Percentiles rank a stretch among this genome's conserved stretches.
These are phyloP conservation scores for Galerucella nymphaeae DNA, from an alignment of 2,888 invertebrate species.

Conservation along the genomic window DNA sequence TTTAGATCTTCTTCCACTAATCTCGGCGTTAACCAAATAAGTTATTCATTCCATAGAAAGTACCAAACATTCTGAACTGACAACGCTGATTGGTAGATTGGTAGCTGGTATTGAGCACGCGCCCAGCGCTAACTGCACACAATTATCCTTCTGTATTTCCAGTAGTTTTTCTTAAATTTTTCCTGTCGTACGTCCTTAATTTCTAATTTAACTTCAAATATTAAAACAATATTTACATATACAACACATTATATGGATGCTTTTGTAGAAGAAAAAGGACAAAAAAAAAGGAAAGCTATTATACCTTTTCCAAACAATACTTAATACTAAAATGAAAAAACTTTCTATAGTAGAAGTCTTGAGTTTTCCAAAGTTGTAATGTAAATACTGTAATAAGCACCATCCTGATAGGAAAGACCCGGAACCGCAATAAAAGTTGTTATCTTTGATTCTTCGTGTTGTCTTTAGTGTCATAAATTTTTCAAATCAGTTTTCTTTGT, in stretches of 20 bases:
- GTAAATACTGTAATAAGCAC: slow-evolving; percentile 22
- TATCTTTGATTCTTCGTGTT: slow-evolving; percentile 24
- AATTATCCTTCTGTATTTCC: too few species aligned
- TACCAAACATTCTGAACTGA: too few species aligned
- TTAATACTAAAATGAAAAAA: slow-evolving; percentile 8
- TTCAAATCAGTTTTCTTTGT: slow-evolving; percentile 25
- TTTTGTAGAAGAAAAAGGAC: background rate
- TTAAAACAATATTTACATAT: background rate
- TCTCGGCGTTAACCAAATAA: too few species aligned
- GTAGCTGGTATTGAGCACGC: too few species aligned
- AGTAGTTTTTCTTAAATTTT: too few species aligned
- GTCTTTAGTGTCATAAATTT: slow-evolving; percentile 23
- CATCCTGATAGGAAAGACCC: slow-evolving; percentile 18
- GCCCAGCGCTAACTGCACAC: too few species aligned
- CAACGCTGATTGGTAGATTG: too few species aligned
- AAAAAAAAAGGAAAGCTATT: background rate
- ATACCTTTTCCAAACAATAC: background rate
- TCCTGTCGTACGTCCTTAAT: too few species aligned
- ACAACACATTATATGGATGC: background rate
- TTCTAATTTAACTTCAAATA: too few species aligned
- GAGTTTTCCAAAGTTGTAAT: slow-evolving; percentile 22
- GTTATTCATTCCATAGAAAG: too few species aligned
- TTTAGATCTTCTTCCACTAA: too few species aligned
- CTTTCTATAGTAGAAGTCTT: background rate
- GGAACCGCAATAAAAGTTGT: slow-evolving; percentile 22